Base-by-base conservation (phyloP, 1,140 invertebrate species). In the Schlechtendalia chinensis region DNA sequence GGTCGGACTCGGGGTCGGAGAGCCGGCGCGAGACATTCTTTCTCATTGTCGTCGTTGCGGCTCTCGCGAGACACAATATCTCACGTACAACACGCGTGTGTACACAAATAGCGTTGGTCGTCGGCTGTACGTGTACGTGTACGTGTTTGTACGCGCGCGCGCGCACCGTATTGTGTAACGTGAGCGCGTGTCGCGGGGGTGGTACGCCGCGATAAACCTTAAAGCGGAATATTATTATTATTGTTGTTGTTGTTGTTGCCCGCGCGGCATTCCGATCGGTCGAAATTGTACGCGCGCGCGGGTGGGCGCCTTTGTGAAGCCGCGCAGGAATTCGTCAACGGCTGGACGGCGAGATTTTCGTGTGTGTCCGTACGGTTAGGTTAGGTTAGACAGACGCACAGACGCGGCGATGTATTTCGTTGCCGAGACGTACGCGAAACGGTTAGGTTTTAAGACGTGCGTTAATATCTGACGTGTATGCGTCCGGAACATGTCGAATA, bases 1-100 rank as follows among this genome's bases (percentile, higher is more conserved):
- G 61, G 29, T 61, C 32, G 14, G 47, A 63, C 61, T 32, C 61
- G 61, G 61, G 61, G 61, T 63, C 61, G 61, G 59, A 27, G 24
- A 27, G 24, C 59, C 27, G 59, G 16, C 54, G 54, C n/a, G n/a
- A n/a, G n/a, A 24, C 61, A 63, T 63, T 63, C 61, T 63, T 63
- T 63, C 27, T 63, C 61, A 63, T 63, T 63, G 61, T 63, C 61
- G 61, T 61, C 32, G 32, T 8, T 4, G n/a, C n/a, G 3, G 8
- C 32, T 39, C 32, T 39, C 32, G 32, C 32, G 22, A 59, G 11
- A 27, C 56, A 27, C 12, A 22, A 32, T 29, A 11, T 27, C 16
- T 16, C 3, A 17, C 10, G 10, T 45, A 45, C 39, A 5, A 45
- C 39, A 45, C 39, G 10, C 39, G 10, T 10, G 10, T 10, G 10